phyloP scores from a whole-genome alignment of 2,113 vertebrate genomes.

The Oriolus oriolus region DNA sequence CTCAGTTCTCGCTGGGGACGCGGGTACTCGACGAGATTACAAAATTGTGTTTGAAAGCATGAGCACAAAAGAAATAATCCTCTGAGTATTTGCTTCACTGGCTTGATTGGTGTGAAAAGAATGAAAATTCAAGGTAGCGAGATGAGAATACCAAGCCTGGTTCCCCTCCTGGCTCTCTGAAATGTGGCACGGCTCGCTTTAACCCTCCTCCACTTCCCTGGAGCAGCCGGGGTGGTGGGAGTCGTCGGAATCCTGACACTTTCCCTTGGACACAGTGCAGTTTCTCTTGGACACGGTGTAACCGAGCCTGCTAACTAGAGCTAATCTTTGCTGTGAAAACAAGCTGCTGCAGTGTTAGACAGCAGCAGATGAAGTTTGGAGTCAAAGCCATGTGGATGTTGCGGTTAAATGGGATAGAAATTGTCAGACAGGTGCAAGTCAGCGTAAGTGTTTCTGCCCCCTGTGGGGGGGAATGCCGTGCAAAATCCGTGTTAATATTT shows the following conservation, averaged over 20 bases:
- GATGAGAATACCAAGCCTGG: background rate
- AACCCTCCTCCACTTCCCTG: background rate
- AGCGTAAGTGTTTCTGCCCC: background rate
- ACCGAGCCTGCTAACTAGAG: background rate
- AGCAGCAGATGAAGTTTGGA: background rate
- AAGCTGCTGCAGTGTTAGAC: background rate
- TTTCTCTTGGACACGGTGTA: background rate
- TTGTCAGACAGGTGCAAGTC: slow-evolving; percentile 10
- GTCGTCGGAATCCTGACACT: fast-evolving
- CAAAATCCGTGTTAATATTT: background rate
- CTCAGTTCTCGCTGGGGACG: slow-evolving; percentile 45
- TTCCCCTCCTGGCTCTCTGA: background rate
- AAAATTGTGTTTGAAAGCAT: slow-evolving; percentile 61
- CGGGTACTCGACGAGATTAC: slow-evolving; percentile 53
- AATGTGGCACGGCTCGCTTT: background rate
- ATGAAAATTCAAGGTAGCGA: slow-evolving; percentile 46
- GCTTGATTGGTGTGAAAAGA: slow-evolving; percentile 64
- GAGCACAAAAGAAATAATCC: slow-evolving; percentile 57
- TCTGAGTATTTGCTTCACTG: slow-evolving; percentile 62
- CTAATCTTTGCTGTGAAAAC: background rate
- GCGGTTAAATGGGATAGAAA: background rate
- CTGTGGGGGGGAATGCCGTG: background rate
- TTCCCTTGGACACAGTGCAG: background rate
- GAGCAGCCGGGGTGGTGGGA: background rate
- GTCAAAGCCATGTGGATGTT: background rate